These are phyloP conservation scores for Meloidogyne floridensis DNA, from an alignment of 1,140 invertebrate species.

Conservation along the genomic window DNA sequence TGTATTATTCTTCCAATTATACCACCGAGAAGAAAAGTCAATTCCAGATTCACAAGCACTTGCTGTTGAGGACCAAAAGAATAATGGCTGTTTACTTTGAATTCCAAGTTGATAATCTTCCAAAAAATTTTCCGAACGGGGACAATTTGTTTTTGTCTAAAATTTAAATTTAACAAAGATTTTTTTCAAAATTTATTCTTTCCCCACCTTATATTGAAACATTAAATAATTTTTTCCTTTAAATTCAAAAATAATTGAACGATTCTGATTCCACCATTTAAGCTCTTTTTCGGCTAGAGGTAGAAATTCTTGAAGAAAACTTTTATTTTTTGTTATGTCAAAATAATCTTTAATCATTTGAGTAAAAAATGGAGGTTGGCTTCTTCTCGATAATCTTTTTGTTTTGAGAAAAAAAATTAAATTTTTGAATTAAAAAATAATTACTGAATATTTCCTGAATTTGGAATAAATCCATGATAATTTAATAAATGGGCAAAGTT, in stretches of 20 bases:
- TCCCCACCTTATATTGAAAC: constrained; percentile 35
- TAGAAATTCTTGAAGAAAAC: constrained; percentile 43
- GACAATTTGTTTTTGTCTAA: constrained; percentile 42
- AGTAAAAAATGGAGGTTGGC: constrained; percentile 82
- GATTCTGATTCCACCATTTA: constrained; percentile 52
- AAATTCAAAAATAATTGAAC: constrained; percentile 29
- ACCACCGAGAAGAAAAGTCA: constrained; percentile 85
- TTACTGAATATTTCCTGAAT: constrained; percentile 83
- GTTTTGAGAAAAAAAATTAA: not conserved
- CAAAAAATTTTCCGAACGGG: constrained; percentile 43
- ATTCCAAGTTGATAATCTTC: constrained; percentile 44
- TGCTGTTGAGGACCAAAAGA: constrained; percentile 44
- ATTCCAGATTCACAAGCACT: constrained; percentile 49
- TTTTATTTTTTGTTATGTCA: constrained; percentile 74
- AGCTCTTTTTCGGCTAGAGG: constrained; percentile 56
- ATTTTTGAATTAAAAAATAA: not conserved
- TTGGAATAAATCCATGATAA: constrained; percentile 78
- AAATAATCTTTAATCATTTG: constrained; percentile 81
- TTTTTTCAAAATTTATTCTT: not conserved
- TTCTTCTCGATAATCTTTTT: constrained; percentile 68
- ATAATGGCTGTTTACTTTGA: constrained; percentile 14
- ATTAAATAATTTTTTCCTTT: constrained; percentile 11
- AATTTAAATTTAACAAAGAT: not conserved
- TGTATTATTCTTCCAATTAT: constrained; percentile 40
- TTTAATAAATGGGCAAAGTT: constrained; percentile 48